Conservation (phyloP, 2,888 invertebrate genomes). For the Agonopterix subpropinquella region DNA sequence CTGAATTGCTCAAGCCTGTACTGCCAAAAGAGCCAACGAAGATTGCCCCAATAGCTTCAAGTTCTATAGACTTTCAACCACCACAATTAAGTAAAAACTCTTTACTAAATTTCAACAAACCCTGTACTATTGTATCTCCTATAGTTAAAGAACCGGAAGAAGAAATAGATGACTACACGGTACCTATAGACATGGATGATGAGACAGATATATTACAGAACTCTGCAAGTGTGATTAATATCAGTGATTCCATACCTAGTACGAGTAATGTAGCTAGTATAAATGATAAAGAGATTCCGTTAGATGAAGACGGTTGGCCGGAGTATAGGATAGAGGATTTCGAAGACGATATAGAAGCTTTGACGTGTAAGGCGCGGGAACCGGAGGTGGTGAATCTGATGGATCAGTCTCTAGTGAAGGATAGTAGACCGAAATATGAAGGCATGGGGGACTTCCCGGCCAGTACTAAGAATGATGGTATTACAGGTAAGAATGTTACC, state of each 20-base stretch:
- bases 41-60: conserved; percentile 34
- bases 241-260: conserved; percentile 40
- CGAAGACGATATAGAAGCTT: conserved; percentile 40
- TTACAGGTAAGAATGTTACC: conserved; percentile 58
- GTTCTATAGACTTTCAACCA: conserved; percentile 62
- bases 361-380: conserved; percentile 13
- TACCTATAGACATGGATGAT: conserved; percentile 44
- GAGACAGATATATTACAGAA: conserved; percentile 32
- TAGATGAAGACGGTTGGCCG: conserved; percentile 77
- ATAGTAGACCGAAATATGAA: conserved; percentile 44
- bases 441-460: conserved; percentile 75
- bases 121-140: conserved; percentile 34
- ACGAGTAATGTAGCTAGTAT: conserved; percentile 20
- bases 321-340: conserved; percentile 67
- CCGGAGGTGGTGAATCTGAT: conserved; percentile 36
- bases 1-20: conserved; percentile 53
- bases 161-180: conserved; percentile 30
- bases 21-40: conserved; percentile 30
- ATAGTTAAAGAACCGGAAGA: conserved; percentile 27
- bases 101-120: conserved; percentile 31
- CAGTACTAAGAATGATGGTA: conserved; percentile 80
- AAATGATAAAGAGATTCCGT: conserved; percentile 32
- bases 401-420: conserved; percentile 34
- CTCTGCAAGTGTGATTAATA: conserved; percentile 30
- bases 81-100: conserved; percentile 42